Base-by-base conservation (phyloP, 1,140 invertebrate genomes). In the Oncopodura yosiiana region DNA sequence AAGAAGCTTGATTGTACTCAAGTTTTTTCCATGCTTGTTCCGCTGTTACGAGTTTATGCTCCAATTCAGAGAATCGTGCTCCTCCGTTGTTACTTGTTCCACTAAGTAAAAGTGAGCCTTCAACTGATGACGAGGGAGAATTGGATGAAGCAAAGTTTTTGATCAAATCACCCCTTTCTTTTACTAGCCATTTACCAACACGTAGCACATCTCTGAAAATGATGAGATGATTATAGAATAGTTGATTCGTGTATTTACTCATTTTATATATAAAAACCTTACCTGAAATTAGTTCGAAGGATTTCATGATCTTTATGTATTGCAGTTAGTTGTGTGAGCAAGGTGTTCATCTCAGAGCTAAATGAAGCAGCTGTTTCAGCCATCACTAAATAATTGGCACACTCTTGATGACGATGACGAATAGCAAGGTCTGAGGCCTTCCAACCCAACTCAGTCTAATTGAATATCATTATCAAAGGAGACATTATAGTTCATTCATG, bases 101-200 rank as follows among this genome's bases (percentile, higher is more conserved):
- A n/a, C 43, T 36, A 24, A 58, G 56, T 4, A 51, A 37, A 9
- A 51, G 23, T 6, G 8, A 21, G 9, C 16, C 23, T 11, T 24
- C 52, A 50, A 50, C 48, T 37, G 45, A 29, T 21, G 51, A 49
- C 12, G 52, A 53, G 39, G 53, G 56, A 19, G 41, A 43, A n/a
- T 48, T 43, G 41, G 27, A 38, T 23, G 46, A 52, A 32, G 61
- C 45, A 45, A 63, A 63, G 37, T 34, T 53, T 32, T 63, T 63
- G 32, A 63, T 63, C 52, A 63, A 46, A 49, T 63, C 61, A 50
- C 48, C 52, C 38, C 61, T 32, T 30, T 63, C 61, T 48, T 60
- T 63, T 29, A 56, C 56, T 24, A 63, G 36, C 50, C 42, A 63
- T 58, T 63, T 63, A 18, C 49, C 61, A 6, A 60, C 57, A 27